Evolutionary conservation across 2,888 invertebrate genomes (phyloP), one percentile per base, ranked within the genome.

Genomic region (Myathropa florea): DNA sequence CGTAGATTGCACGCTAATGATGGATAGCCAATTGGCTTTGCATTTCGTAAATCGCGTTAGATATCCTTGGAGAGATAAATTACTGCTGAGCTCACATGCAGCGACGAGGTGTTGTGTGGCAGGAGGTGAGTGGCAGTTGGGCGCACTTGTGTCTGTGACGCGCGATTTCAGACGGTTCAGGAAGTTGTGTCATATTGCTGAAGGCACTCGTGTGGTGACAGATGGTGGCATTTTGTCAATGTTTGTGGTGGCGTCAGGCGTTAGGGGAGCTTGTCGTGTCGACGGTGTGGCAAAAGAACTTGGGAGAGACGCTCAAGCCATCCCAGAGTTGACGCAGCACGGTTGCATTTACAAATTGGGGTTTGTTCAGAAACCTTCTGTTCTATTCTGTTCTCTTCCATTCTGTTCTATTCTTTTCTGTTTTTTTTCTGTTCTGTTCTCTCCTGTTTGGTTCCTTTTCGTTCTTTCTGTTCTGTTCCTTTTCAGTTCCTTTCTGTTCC

Each of bases 21-120:
- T 36, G 70, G 64, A 33, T 79, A 70, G 64, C 65, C 68, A 71
- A 68, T 84, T 76, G 64, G 80, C 53, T 71, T 80, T 80, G 80
- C 80, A 64, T 80, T 83, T 65, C 79, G n/a, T 71, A 28, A 80
- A 80, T 84, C 75, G 80, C 36, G 18, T 55, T 9, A 63, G 14
- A 68, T 36, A 53, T 53, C 46, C 46, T 46, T 23, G 57, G 57
- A 23, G 57, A 57, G 57, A 24, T 46, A 46, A n/a, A 7, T 46
- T 46, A 46, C 46, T 18, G 18, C n/a, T 7, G 46, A 18, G 46
- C n/a, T 46, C 46, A 18, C 46, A 18, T 46, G 57, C 14, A 3
- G 23, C 1, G 24, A 0, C 57, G 24, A 24, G 57, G 24, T 57
- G 57, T 46, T 18, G 46, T 18, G 46, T 46, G 46, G 12, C 4